Base-by-base conservation (phyloP, 2,113 vertebrate species). In the Stictonetta naevosa region DNA sequence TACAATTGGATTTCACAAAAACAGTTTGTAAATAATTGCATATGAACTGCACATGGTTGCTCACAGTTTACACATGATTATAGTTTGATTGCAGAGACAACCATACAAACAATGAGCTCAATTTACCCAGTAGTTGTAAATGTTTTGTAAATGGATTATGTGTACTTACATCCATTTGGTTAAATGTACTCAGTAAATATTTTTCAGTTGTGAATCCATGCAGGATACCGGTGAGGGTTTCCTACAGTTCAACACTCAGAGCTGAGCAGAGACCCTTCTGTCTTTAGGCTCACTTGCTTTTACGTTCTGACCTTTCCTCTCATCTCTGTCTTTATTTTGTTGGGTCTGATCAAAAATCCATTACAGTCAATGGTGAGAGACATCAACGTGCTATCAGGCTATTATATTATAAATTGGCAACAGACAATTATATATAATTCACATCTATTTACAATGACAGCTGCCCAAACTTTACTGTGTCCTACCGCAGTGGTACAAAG, bases 1-100 rank as follows among this genome's bases (percentile, higher is more conserved):
- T 95, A 95, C 86, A 97, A 96, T 60, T 95, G 91, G 76, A 93
- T 93, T 97, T 90, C 87, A 95, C 82, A 92, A 94, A 96, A 95
- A 67, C 86, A 80, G 92, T 93, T 94, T 92, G 96, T 95, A 97
- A 97, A 93, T 97, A 97, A 96, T 96, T 97, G 93, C 93, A 79
- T 78, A 95, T 87, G 95, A 97, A 97, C 87, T 88, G 81, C 88
- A 96, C 94, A 96, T 93, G 93, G 95, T 44, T 96, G 92, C 92
- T 93, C 93, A 96, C 76, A 74, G 95, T 97, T 97, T 96, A 96
- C 96, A 96, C 93, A 97, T 94, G 92, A 97, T 97, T 97, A 96
- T 94, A 92, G 87, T 84, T 96, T 95, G 96, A 97, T 95, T 97
- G 96, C 91, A 94, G 93, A 95, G 94, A 96, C 89, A 94, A 67